phyloP scores from a whole-genome alignment of 2,797 vertebrate species.

The Ibycter americanus region DNA sequence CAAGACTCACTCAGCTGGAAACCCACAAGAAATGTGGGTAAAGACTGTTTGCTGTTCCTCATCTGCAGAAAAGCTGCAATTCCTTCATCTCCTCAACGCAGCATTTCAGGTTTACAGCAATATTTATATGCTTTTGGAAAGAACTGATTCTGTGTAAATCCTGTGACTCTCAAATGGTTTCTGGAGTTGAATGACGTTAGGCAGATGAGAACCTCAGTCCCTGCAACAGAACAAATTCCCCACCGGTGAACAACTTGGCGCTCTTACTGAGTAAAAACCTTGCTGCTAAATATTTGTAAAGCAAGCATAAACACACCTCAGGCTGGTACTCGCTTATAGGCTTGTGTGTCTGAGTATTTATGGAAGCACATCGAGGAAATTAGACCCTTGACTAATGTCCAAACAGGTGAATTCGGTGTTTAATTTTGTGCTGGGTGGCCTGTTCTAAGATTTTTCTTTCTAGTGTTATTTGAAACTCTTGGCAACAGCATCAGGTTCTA shows the following conservation, averaged over 20 bases:
- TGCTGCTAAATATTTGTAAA: background rate
- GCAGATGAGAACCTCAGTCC: background rate
- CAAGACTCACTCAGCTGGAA: background rate
- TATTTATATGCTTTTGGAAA: background rate
- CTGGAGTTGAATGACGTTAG: background rate
- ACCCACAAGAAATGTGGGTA: background rate
- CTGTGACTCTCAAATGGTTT: background rate
- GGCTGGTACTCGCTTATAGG: background rate
- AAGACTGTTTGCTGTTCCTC: background rate
- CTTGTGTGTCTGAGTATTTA: background rate
- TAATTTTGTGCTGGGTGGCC: background rate
- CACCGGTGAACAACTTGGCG: background rate
- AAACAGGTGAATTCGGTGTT: background rate
- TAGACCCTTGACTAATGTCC: background rate
- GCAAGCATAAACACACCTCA: background rate
- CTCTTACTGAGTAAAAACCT: background rate
- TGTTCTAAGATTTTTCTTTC: background rate
- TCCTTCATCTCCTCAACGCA: background rate
- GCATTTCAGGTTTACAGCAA: background rate
- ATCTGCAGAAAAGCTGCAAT: background rate
- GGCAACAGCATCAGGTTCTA: background rate
- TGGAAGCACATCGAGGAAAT: background rate
- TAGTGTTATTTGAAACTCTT: background rate
- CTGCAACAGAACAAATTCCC: background rate
- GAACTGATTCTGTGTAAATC: background rate